These are phyloP conservation scores for Acridotheres tristis DNA, from an alignment of 2,797 vertebrate genomes.

Conservation along the genomic window DNA sequence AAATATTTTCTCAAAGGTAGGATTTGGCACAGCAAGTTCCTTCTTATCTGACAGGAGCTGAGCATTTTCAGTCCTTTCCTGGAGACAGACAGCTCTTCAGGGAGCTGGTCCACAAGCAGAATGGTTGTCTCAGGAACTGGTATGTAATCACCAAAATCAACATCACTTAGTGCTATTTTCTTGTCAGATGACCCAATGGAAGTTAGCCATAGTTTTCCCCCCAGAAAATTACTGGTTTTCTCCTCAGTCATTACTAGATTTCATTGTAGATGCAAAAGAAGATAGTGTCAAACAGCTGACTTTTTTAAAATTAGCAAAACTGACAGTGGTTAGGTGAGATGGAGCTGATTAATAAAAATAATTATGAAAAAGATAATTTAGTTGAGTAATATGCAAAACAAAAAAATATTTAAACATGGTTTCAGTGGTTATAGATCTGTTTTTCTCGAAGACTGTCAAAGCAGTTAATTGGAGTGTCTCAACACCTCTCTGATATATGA, in stretches of 20 bases:
- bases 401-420: neutral
- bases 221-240: slow-evolving; percentile 1
- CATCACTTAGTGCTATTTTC: neutral
- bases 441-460: neutral
- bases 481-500: neutral
- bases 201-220: neutral
- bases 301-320: neutral
- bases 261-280: neutral
- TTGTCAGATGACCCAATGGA: slow-evolving; percentile 5
- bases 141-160: neutral
- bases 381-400: neutral
- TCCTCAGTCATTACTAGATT: neutral
- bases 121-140: neutral
- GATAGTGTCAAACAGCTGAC: neutral
- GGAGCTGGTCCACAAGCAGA: neutral
- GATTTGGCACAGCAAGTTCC: neutral
- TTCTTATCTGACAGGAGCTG: slow-evolving; percentile 1
- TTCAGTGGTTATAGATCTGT: neutral
- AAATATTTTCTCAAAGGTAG: neutral
- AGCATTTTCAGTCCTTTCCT: neutral
- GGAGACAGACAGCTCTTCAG: neutral
- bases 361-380: neutral
- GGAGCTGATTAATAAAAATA: neutral
- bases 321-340: neutral
- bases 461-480: neutral